Evolutionary conservation across 2,888 invertebrate genomes (phyloP).

Genomic region (Cybosia mesomella): DNA sequence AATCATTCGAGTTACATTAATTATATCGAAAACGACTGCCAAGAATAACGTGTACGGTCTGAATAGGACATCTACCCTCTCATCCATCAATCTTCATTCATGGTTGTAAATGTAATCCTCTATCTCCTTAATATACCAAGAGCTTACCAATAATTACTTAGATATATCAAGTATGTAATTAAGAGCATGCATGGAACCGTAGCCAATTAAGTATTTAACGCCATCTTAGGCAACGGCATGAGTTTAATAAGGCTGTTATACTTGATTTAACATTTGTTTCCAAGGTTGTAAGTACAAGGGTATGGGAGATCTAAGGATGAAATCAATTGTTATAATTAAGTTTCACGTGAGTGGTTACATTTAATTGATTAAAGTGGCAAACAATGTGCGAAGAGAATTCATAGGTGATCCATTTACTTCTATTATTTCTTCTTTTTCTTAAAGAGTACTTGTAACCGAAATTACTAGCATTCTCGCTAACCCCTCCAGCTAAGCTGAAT

Average conservation of each 20-base stretch:
- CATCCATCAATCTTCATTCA: conserved; percentile 4
- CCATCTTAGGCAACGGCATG: neutral
- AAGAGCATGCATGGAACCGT: neutral
- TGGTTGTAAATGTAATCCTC: neutral
- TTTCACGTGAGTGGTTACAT: neutral
- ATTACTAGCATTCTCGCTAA: too few species aligned
- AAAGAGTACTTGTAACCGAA: too few species aligned
- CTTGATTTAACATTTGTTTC: neutral
- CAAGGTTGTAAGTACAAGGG: neutral
- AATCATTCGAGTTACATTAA: neutral
- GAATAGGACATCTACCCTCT: neutral
- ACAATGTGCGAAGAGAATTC: neutral
- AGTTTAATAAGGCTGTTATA: conserved; percentile 3
- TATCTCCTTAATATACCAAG: neutral
- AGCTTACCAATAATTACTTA: neutral
- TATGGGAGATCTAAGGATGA: neutral
- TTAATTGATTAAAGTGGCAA: neutral
- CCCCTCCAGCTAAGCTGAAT: too few species aligned
- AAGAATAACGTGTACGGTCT: neutral
- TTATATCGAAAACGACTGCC: neutral
- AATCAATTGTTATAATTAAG: neutral
- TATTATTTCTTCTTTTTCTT: too few species aligned
- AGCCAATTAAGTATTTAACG: conserved; percentile 1
- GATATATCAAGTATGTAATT: neutral
- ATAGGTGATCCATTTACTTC: neutral